Conservation (phyloP, 2,797 vertebrate genomes). For the Hephaestus fuliginosus region DNA sequence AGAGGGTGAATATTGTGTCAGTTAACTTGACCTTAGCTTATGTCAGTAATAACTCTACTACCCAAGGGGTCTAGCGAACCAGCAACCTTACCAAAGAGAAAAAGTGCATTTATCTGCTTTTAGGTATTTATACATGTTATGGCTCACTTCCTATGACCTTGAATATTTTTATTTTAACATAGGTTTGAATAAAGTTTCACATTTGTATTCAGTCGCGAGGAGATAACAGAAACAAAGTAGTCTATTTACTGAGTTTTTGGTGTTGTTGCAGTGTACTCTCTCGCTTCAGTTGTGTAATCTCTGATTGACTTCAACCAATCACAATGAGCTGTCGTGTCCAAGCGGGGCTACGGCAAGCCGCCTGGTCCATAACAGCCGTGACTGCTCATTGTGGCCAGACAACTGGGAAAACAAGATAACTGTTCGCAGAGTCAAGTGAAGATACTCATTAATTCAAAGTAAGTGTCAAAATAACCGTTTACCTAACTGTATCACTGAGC, state of each 20-base stretch:
- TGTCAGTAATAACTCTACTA: not conserved
- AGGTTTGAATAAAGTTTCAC: not conserved
- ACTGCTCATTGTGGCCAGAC: not conserved
- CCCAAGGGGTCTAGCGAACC: not conserved
- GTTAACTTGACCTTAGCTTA: too few relatives aligned
- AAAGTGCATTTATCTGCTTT: not conserved
- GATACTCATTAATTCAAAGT: slow-evolving; percentile 1
- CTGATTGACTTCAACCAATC: slow-evolving; percentile 70
- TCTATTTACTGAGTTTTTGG: not conserved
- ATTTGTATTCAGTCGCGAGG: not conserved
- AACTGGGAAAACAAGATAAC: slow-evolving; percentile 17
- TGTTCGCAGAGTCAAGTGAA: slow-evolving; percentile 22
- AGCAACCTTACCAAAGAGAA: not conserved
- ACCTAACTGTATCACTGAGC: fast-evolving
- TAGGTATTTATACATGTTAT: not conserved
- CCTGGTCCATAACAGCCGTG: slow-evolving; percentile 12
- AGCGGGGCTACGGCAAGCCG: slow-evolving; percentile 73
- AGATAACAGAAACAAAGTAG: not conserved
- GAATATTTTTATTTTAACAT: not conserved
- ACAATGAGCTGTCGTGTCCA: slow-evolving; percentile 86
- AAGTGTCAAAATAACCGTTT: not conserved
- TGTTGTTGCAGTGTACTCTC: not conserved
- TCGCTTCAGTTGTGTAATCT: slow-evolving; percentile 29
- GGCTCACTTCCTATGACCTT: not conserved
- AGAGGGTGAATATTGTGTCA: not conserved